Evolutionary conservation across 2,888 invertebrate genomes (phyloP), one percentile per base, ranked within the genome.

Genomic region (Pristionchus arcanus): DNA sequence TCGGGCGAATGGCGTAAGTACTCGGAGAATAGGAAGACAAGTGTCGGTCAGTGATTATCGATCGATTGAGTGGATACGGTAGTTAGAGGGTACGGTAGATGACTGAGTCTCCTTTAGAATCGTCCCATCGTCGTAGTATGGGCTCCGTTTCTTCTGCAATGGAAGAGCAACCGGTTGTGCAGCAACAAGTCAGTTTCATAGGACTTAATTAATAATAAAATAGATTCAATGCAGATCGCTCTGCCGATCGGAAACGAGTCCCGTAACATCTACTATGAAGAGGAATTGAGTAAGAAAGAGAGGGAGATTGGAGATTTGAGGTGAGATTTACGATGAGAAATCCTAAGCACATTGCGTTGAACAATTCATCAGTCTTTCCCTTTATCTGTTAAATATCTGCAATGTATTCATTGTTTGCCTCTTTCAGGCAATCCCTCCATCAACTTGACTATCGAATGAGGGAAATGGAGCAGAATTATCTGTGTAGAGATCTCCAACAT

Each of bases 221-320:
- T 85, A 19, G 7, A 16, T 66, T 5, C 2, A 31, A 21, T 87
- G 3, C 21, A 87, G 87, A 77, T 90, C 25, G 74, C 90, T 19
- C 83, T 91, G n/a, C 91, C 91, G 9, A 86, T 90, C 68, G 81
- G 87, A 19, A 91, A 91, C 37, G 93, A 94, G n/a, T 90, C 91
- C n/a, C 74, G 91, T 21, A 93, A 94, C 85, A 91, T 94, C 28
- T 94, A 91, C 90, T 94, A 94, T 86, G 94, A 94, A 83, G 92
- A 94, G 3, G 95, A 98, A 42, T 95, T 98, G 63, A 97, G 97
- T 28, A 98, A 98, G 94, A 97, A 97, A 53, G 98, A 98, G 89
- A 94, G 94, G 81, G 96, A 96, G 91, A 94, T 96, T 15, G 93
- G 94, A 34, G 92, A 94, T 53, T 92, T 96, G 86, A 93, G 94